Evolutionary conservation across 2,113 vertebrate species (phyloP).

Genomic region (Crotalus horridus): DNA sequence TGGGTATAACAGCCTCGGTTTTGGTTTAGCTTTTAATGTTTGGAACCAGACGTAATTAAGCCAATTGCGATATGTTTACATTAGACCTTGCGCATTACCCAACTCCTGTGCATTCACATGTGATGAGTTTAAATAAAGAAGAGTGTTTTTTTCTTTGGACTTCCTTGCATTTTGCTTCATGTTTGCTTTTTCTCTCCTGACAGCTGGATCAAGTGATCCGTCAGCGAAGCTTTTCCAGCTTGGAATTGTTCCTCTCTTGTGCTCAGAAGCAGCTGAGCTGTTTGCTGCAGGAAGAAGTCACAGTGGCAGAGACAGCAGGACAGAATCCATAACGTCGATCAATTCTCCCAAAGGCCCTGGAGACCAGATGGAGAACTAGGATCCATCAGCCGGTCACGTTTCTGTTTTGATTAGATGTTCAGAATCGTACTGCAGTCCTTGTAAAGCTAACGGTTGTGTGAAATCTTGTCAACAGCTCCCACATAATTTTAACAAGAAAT

Average conservation of each 20-base stretch:
- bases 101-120: not conserved
- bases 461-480: not conserved
- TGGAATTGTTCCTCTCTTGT: constrained; percentile 82
- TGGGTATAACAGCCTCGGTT: not conserved
- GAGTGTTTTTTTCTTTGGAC: not conserved
- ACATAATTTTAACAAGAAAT: not conserved
- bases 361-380: constrained; percentile 25
- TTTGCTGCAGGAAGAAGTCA: constrained; percentile 68
- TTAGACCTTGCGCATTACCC: not conserved
- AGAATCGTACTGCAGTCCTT: not conserved
- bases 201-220: constrained; percentile 76
- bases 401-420: constrained; percentile 19
- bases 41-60: not conserved
- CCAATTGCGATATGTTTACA: too few relatives aligned
- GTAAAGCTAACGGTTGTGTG: not conserved
- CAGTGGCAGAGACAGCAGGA: constrained; percentile 45
- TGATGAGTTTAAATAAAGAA: not conserved
- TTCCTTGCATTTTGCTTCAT: not conserved
- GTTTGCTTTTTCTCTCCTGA: not conserved
- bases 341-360: constrained; percentile 18
- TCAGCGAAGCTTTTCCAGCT: constrained; percentile 73
- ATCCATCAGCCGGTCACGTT: constrained; percentile 2
- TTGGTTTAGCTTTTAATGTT: not conserved
- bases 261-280: constrained; percentile 75
- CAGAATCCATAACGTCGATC: constrained; percentile 30